Evolutionary conservation across 1,140 invertebrate species (phyloP), one percentile per base, ranked within the genome.

Genomic region (Hormaphis cornu): DNA sequence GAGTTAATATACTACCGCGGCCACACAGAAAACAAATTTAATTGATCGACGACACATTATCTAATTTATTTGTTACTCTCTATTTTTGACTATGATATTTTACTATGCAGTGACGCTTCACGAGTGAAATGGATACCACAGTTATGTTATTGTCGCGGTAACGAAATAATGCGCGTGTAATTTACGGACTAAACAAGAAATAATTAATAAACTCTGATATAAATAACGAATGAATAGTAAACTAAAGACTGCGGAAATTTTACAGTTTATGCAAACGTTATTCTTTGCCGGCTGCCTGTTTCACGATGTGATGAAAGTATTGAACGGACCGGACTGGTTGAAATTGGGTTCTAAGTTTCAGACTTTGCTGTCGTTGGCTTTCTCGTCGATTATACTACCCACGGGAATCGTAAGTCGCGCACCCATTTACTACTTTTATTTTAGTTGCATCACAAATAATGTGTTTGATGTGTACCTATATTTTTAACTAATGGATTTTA

Each of bases 221-320:
- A 37, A 37, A 37, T 6, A 37, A 37, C 18, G 18, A 46, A 46
- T 46, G 4, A n/a, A 46, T n/a, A 46, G n/a, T n/a, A n/a, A n/a
- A n/a, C n/a, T n/a, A n/a, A n/a, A n/a, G n/a, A n/a, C n/a, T n/a
- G n/a, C n/a, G n/a, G n/a, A 16, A 28, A 28, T 50, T 9, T 70
- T 52, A 9, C 30, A 70, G 69, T 46, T 58, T n/a, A 37, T 70
- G 2, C 69, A 70, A 46, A 61, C 69, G 18, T 14, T 46, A 20
- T 59, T 56, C 20, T 70, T 70, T 20, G 22, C 8, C 7, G 28
- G 53, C 3, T 70, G 46, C 37, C 8, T 70, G 3, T 33, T 70
- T 70, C 54, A 70, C 6, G 69, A 70, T 35, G 9, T 61, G 6
- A 70, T 70, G 33, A 70, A 59, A 70, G 28, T 70, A 12, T 37